Conservation (phyloP, 2,113 vertebrate genomes). For the Odobenus rosmarus region DNA sequence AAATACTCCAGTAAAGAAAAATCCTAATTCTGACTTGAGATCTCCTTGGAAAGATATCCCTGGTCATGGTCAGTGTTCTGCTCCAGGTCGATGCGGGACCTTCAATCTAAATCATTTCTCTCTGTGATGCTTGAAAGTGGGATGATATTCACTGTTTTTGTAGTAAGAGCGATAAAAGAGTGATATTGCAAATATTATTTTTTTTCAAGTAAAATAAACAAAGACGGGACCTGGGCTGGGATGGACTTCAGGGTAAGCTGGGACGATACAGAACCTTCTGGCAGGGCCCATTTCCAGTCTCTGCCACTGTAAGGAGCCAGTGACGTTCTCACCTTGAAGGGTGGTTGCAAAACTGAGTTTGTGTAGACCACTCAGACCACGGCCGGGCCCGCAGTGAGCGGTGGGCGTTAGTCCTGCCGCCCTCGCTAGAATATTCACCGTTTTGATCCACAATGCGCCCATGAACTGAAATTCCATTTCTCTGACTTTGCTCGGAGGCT, state of each 20-base stretch:
- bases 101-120: neutral
- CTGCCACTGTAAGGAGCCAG: rapidly evolving
- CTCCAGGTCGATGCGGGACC: rapidly evolving
- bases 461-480: neutral
- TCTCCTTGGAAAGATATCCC: neutral
- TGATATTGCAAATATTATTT: neutral
- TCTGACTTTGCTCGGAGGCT: rapidly evolving
- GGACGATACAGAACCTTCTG: neutral
- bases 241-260: neutral
- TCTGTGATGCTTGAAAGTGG: neutral
- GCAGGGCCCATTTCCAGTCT: neutral
- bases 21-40: rapidly evolving
- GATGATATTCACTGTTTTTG: neutral
- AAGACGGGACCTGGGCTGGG: too few relatives aligned
- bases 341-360: rapidly evolving
- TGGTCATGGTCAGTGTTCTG: rapidly evolving
- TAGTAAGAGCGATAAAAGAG: neutral
- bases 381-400: rapidly evolving
- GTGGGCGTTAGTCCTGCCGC: rapidly evolving
- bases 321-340: neutral
- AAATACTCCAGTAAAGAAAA: neutral
- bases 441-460: rapidly evolving
- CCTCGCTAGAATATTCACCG: rapidly evolving
- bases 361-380: neutral
- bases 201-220: neutral